These are phyloP conservation scores for Sepioteuthis lessoniana DNA, from an alignment of 2,888 invertebrate genomes.

Conservation along the genomic window DNA sequence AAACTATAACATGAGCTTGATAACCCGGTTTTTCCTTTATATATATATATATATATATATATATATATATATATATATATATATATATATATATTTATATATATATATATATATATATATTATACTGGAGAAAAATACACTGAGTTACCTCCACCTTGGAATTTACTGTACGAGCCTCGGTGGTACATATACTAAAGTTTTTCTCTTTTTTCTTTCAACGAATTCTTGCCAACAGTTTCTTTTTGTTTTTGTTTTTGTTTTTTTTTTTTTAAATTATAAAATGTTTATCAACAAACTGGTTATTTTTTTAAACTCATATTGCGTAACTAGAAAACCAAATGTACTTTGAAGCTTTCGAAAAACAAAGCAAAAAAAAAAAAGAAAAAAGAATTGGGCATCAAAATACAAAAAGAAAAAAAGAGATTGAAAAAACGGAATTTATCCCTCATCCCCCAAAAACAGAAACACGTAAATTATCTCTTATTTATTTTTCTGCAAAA, in stretches of 20 bases:
- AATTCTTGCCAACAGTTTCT: background rate
- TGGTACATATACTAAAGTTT: background rate
- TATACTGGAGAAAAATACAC: background rate
- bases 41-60: no score
- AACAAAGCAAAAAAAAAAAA: background rate
- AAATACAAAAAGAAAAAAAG: background rate
- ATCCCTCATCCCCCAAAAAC: background rate
- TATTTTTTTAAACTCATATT: background rate
- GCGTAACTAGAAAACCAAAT: background rate
- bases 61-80: no score
- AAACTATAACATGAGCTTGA: background rate
- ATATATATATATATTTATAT: no score
- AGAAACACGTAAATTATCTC: background rate
- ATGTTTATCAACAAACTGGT: background rate
- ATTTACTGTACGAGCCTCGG: no score
- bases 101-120: no score
- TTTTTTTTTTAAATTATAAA: background rate
- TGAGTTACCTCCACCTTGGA: background rate
- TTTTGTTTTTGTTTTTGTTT: no score
- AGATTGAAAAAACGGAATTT: background rate
- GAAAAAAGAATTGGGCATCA: background rate
- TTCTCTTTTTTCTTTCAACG: background rate
- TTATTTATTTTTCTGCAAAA: background rate
- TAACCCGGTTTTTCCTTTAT: background rate
- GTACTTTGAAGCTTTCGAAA: background rate